Evolutionary conservation across 2,113 vertebrate species (phyloP).

Genomic region (Scartelaos histophorus): DNA sequence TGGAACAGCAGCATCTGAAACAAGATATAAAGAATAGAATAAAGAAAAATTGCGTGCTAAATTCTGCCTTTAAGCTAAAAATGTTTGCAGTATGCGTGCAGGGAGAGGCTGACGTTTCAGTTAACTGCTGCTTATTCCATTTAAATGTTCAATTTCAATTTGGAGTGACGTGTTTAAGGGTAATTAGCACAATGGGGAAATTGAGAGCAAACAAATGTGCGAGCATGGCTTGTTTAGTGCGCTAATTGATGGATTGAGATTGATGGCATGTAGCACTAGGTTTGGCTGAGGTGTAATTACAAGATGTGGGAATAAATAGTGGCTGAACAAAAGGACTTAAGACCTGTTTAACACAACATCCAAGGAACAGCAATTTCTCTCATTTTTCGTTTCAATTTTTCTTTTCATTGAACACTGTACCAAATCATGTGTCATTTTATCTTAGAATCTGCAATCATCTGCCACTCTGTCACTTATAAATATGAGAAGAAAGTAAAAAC

Average conservation of each 20-base stretch:
- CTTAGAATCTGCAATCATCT: background rate
- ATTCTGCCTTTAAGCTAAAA: background rate
- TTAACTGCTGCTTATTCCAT: slow-evolving; percentile 61
- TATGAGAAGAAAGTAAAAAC: background rate
- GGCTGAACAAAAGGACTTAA: slow-evolving; percentile 50
- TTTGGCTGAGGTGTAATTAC: slow-evolving; percentile 70
- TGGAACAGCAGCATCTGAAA: too few relatives aligned
- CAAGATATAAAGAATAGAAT: too few relatives aligned
- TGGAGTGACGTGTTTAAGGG: slow-evolving; percentile 69
- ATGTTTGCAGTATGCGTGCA: slow-evolving; percentile 14
- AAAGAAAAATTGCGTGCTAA: background rate
- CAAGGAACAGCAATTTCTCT: background rate
- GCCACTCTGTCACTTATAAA: background rate
- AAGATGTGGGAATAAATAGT: slow-evolving; percentile 66
- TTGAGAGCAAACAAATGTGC: slow-evolving; percentile 69
- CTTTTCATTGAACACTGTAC: background rate
- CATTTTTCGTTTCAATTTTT: background rate
- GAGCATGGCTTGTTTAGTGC: slow-evolving; percentile 69
- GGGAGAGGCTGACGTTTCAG: slow-evolving; percentile 49
- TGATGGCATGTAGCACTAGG: slow-evolving; percentile 71
- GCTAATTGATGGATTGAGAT: slow-evolving; percentile 76
- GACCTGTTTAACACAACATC: slow-evolving; percentile 26
- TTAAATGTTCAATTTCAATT: slow-evolving; percentile 71
- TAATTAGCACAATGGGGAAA: slow-evolving; percentile 74
- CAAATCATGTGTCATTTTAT: background rate